Conservation (phyloP, 2,797 vertebrate species). For the Dicrostonyx torquatus region DNA sequence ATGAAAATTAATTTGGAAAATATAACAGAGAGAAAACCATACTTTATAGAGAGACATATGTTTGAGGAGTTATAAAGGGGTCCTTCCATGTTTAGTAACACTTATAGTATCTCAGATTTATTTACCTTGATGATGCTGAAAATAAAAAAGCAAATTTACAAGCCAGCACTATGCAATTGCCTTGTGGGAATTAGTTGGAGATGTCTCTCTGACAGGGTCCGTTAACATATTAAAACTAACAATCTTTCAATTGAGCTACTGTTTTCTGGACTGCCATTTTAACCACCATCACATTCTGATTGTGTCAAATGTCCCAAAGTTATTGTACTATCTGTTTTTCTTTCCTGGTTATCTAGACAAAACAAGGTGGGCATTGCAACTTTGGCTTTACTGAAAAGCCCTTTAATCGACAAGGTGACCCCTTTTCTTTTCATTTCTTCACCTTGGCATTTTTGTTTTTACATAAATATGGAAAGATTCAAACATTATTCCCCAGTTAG, state of each 20-base stretch:
- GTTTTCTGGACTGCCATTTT: neutral
- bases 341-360: neutral
- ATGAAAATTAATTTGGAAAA: neutral
- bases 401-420: neutral
- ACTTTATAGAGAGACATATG: neutral
- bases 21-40: neutral
- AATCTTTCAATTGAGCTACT: neutral
- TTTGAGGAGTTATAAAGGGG: neutral
- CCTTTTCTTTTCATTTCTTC: neutral
- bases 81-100: neutral
- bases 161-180: neutral
- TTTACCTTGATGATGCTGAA: neutral
- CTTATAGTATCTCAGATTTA: neutral
- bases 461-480: neutral
- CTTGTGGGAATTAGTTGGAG: neutral
- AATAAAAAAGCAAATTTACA: neutral
- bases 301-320: neutral
- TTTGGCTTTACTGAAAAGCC: too few species aligned
- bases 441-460: neutral
- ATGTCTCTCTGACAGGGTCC: neutral
- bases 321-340: neutral
- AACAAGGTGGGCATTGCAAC: neutral
- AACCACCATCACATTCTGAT: neutral
- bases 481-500: neutral
- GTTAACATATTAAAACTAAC: neutral